Evolutionary conservation across 2,797 vertebrate genomes (phyloP).

Genomic region (Clarias pachynema): DNA sequence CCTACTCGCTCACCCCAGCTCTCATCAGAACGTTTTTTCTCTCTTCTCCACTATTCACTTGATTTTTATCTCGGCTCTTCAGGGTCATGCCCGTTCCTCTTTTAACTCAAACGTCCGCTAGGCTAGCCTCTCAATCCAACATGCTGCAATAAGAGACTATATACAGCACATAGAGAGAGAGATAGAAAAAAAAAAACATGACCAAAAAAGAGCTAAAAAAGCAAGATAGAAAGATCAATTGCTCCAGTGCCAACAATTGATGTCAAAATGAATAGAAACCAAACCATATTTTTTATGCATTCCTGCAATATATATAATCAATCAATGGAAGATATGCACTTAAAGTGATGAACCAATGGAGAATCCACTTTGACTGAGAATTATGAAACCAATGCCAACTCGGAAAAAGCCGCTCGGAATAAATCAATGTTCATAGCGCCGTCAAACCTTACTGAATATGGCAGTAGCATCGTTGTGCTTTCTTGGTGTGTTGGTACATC

Average conservation of each 20-base stretch:
- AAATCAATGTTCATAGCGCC: background rate
- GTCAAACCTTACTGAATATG: background rate
- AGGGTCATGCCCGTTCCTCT: conserved; percentile 39
- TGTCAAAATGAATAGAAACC: conserved; percentile 10
- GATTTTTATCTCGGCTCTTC: conserved; percentile 44
- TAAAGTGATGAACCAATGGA: conserved; percentile 17
- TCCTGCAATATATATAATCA: conserved; percentile 15
- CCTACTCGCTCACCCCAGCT: conserved; percentile 61
- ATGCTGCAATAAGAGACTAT: conserved; percentile 16
- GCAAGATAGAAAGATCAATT: conserved; percentile 12
- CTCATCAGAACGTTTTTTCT: conserved; percentile 39
- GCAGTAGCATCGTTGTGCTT: background rate
- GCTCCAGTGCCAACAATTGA: background rate
- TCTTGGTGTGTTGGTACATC: conserved; percentile 14
- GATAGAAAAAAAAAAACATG: background rate
- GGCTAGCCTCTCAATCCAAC: background rate
- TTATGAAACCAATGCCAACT: conserved; percentile 6
- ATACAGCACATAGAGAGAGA: background rate
- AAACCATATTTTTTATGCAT: conserved; percentile 1
- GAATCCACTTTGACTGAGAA: conserved; percentile 1
- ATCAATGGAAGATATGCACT: background rate
- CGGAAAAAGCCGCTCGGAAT: background rate
- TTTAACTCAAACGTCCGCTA: conserved; percentile 19
- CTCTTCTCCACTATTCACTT: conserved; percentile 31
- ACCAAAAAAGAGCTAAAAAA: conserved; percentile 3